Evolutionary conservation across 35 echinoderm and acorn worm genomes (phyloP).

Genomic region (Hemicentrotus pulcherrimus): DNA sequence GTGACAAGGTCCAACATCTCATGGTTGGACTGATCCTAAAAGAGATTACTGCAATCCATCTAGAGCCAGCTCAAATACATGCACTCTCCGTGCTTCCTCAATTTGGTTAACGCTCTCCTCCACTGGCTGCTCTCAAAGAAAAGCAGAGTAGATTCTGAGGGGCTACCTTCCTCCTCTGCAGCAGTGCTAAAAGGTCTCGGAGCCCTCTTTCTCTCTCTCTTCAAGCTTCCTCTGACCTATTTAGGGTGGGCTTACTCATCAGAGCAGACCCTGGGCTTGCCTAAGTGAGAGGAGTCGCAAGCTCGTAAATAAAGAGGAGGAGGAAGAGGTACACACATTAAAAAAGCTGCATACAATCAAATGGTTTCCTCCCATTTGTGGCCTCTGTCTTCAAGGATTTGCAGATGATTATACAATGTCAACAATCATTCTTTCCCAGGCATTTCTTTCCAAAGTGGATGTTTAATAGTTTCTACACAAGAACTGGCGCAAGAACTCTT

Average conservation of each 20-base stretch:
- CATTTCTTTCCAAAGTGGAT: background rate
- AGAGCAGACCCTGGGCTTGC: background rate
- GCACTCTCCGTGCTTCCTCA: no score
- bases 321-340: background rate
- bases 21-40: background rate
- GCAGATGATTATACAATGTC: background rate
- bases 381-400: background rate
- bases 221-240: constrained; percentile 38
- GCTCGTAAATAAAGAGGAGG: background rate
- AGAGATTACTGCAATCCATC: background rate
- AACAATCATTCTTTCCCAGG: background rate
- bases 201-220: background rate
- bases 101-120: background rate
- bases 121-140: background rate
- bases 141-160: background rate
- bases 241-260: constrained; percentile 35
- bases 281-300: background rate
- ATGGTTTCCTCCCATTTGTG: background rate
- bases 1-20: background rate
- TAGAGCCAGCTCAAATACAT: background rate
- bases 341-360: constrained; percentile 2
- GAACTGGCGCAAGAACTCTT: background rate
- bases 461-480: background rate
- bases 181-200: background rate
- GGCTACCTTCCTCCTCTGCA: background rate